These are phyloP conservation scores for Pagetopsis macropterus DNA, from an alignment of 2,797 vertebrate genomes.

Conservation along the genomic window DNA sequence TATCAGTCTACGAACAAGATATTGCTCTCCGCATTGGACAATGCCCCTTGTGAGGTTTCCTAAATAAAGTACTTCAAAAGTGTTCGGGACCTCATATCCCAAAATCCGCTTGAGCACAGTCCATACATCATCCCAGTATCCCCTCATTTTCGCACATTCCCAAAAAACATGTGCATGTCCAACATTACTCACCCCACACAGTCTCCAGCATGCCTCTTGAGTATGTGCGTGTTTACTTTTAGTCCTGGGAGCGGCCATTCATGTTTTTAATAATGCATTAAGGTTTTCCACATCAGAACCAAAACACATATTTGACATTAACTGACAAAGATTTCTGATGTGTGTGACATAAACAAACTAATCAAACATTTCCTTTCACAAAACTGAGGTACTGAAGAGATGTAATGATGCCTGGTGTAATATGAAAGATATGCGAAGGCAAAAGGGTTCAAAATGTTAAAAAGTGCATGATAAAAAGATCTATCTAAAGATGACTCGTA, in stretches of 20 bases:
- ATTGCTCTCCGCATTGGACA: too few relatives aligned
- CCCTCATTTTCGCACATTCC: too few relatives aligned
- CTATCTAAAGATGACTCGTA: slow-evolving; percentile 28
- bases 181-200: too few relatives aligned
- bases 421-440: slow-evolving; percentile 3
- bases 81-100: too few relatives aligned
- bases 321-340: slow-evolving; percentile 16
- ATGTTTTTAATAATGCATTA: not conserved
- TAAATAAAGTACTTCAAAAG: too few relatives aligned
- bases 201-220: too few relatives aligned
- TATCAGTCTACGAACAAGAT: too few relatives aligned
- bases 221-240: too few relatives aligned
- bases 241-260: not conserved
- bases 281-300: not conserved
- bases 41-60: too few relatives aligned
- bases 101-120: too few relatives aligned
- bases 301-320: not conserved
- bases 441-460: slow-evolving; percentile 9
- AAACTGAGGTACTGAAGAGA: not conserved
- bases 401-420: slow-evolving; percentile 25
- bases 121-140: too few relatives aligned
- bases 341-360: not conserved
- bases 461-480: slow-evolving; percentile 1
- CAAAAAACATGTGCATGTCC: too few relatives aligned
- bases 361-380: not conserved